A percentile compares a stretch with the other conserved stretches of the same genome.
Conservation (phyloP, 2,113 vertebrate genomes). For the Atrichornis clamosus region DNA sequence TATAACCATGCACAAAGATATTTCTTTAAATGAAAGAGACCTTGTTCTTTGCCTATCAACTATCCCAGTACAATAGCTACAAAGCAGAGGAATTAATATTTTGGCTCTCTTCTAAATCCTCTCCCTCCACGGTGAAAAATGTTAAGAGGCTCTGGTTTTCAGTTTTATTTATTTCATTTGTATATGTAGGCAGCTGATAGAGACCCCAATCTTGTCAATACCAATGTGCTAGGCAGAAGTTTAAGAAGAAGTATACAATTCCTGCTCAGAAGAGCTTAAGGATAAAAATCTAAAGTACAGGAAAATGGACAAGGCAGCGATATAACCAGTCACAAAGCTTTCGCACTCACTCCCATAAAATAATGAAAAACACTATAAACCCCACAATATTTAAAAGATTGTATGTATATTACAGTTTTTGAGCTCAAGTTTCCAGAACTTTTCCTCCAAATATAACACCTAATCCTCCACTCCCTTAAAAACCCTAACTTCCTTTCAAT, state of each 20-base stretch:
- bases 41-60: neutral
- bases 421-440: neutral
- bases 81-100: slow-evolving; percentile 40
- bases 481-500: neutral
- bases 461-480: neutral
- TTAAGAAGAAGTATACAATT: neutral
- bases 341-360: neutral
- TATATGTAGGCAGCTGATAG: slow-evolving; percentile 14
- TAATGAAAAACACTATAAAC: neutral
- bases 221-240: neutral
- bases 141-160: slow-evolving; percentile 15
- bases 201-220: slow-evolving; percentile 7
- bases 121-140: slow-evolving; percentile 6
- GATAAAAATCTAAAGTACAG: slow-evolving; percentile 20
- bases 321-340: neutral
- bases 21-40: slow-evolving; percentile 2
- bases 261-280: slow-evolving; percentile 5
- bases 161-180: slow-evolving; percentile 27
- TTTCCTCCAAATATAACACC: neutral
- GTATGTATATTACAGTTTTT: neutral
- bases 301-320: neutral
- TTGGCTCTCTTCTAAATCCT: slow-evolving; percentile 24
- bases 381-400: neutral
- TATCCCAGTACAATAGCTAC: slow-evolving; percentile 16
- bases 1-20: neutral